Evolutionary conservation across 2,888 invertebrate genomes (phyloP).

Genomic region (Lepeophtheirus nordmannii): DNA sequence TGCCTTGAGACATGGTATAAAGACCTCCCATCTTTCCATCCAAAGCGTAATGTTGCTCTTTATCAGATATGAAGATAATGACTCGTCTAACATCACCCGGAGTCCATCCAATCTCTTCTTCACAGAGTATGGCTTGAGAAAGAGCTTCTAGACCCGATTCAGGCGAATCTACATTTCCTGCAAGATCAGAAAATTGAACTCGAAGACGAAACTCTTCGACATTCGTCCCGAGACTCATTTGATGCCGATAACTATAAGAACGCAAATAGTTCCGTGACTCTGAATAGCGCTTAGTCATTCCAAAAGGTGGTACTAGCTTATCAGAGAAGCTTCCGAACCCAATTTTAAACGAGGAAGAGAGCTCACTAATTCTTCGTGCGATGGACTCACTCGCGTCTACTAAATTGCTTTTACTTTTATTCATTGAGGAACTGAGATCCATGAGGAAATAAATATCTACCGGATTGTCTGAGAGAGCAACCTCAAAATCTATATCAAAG

Average conservation of each 20-base stretch:
- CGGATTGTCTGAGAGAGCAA: constrained; percentile 8
- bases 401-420: not conserved
- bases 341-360: constrained; percentile 1
- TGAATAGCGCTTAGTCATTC: not conserved
- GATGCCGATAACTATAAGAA: constrained; percentile 15
- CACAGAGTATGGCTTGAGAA: constrained; percentile 12
- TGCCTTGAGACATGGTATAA: not conserved
- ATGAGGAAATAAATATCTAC: constrained; percentile 21
- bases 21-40: constrained; percentile 15
- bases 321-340: constrained; percentile 13
- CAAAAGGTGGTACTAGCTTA: constrained; percentile 10
- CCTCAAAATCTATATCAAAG: not conserved
- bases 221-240: constrained; percentile 5
- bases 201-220: constrained; percentile 25
- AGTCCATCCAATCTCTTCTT: constrained; percentile 1
- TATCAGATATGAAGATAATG: constrained; percentile 13
- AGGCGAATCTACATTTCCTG: constrained; percentile 10
- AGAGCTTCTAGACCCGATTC: constrained; percentile 14
- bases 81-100: constrained; percentile 5
- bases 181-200: not conserved
- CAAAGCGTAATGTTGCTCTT: constrained; percentile 7
- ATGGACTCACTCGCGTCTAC: not conserved
- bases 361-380: not conserved
- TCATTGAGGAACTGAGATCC: constrained; percentile 10
- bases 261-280: not conserved